Conservation (phyloP, 2,113 vertebrate genomes). For the Leucopternis melanops region DNA sequence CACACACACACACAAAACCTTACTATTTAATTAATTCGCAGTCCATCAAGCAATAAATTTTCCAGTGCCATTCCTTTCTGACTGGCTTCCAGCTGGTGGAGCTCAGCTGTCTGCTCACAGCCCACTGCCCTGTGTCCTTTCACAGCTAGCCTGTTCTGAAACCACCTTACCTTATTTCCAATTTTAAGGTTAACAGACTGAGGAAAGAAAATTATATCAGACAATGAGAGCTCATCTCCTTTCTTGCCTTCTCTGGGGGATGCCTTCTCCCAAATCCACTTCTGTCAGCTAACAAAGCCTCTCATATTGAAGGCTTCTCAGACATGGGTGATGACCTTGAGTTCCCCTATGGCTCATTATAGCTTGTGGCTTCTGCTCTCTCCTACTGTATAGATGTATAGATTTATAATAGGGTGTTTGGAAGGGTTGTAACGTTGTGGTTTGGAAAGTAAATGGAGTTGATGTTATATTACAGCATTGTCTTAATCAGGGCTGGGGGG, state of each 20-base stretch:
- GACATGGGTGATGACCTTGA: conserved; percentile 8
- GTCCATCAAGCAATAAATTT: conserved; percentile 1
- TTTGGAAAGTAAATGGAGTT: conserved; percentile 7
- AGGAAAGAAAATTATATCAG: conserved; percentile 3
- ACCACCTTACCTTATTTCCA: background rate
- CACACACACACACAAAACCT: too few relatives aligned
- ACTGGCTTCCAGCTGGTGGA: background rate
- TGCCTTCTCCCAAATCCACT: background rate
- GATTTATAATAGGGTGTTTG: background rate
- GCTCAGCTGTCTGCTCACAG: background rate
- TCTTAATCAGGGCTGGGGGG: background rate
- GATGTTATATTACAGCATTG: background rate
- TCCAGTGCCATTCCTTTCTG: background rate
- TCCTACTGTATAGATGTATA: background rate
- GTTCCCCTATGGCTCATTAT: conserved; percentile 19
- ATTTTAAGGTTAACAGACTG: conserved; percentile 32
- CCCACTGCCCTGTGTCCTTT: background rate
- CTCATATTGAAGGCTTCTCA: background rate
- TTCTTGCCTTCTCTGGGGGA: background rate
- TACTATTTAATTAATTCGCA: conserved; percentile 11
- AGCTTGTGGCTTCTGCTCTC: background rate
- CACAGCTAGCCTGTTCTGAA: background rate
- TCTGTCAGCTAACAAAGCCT: background rate
- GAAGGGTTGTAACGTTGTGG: background rate
- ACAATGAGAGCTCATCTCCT: background rate